These are phyloP conservation scores for Phalanger gymnotis DNA, from an alignment of 2,797 vertebrate genomes.

Conservation along the genomic window DNA sequence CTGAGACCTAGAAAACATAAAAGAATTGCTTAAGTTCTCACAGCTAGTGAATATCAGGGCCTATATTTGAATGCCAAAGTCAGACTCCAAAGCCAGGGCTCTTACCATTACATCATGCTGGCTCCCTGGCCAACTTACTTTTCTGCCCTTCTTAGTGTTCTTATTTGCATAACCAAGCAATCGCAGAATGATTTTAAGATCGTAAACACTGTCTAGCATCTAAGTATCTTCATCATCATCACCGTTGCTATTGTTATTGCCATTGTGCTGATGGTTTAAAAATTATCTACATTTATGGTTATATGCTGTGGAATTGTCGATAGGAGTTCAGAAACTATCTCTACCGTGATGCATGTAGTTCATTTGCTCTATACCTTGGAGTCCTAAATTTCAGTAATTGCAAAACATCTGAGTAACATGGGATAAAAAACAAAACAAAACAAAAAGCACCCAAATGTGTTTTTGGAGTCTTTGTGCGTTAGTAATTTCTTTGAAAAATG, in stretches of 20 bases:
- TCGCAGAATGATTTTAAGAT: conserved; percentile 62
- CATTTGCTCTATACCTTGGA: conserved; percentile 66
- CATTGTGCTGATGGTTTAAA: conserved; percentile 26
- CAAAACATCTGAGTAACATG: conserved; percentile 59
- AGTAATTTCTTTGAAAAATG: conserved; percentile 70
- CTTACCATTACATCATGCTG: background rate
- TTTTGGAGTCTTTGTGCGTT: conserved; percentile 68
- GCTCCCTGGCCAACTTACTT: background rate
- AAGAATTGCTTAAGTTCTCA: background rate
- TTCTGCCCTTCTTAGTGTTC: conserved; percentile 2
- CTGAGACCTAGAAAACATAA: background rate
- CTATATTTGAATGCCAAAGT: background rate
- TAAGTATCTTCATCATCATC: background rate
- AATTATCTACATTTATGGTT: background rate
- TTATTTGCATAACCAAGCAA: conserved; percentile 51
- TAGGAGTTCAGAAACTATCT: conserved; percentile 30
- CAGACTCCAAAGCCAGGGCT: background rate
- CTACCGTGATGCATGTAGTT: conserved; percentile 68
- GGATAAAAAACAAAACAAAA: conserved; percentile 39
- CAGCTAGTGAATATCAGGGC: background rate
- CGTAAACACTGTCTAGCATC: background rate
- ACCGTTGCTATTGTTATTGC: background rate
- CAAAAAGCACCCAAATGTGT: conserved; percentile 40
- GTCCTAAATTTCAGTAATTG: conserved; percentile 75
- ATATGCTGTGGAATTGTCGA: background rate